Evolutionary conservation across 2,113 vertebrate genomes (phyloP).

Genomic region (Irena cyanogastra): DNA sequence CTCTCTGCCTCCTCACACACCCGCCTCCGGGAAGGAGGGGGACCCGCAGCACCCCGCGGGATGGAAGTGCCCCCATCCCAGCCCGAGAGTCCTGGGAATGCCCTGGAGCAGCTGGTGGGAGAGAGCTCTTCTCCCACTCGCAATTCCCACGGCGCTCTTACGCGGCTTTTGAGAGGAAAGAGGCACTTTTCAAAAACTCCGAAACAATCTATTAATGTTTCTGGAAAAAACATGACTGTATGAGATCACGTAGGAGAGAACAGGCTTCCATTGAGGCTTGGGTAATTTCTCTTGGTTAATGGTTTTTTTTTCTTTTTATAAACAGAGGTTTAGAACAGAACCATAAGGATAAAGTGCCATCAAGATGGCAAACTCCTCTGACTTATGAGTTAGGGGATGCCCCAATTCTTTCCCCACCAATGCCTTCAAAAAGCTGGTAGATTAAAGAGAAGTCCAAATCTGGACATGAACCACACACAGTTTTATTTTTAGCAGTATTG

Average conservation of each 20-base stretch:
- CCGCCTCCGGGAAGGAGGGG: too few relatives aligned
- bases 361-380: background rate
- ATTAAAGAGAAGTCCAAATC: background rate
- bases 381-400: background rate
- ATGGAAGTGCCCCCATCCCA: background rate
- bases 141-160: fast-evolving
- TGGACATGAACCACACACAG: fast-evolving
- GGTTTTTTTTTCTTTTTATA: background rate
- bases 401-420: background rate
- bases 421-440: background rate
- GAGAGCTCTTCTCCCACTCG: background rate
- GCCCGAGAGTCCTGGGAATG: fast-evolving
- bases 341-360: background rate
- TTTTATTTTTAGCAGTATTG: background rate
- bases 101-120: background rate
- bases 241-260: background rate
- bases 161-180: background rate
- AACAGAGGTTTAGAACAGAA: background rate
- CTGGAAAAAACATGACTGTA: background rate
- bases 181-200: background rate
- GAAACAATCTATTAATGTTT: background rate
- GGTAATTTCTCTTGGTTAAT: background rate
- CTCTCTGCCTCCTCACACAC: background rate
- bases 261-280: background rate
- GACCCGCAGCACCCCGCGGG: fast-evolving